Evolutionary conservation across 2,113 vertebrate genomes (phyloP).

Genomic region (Morone saxatilis): DNA sequence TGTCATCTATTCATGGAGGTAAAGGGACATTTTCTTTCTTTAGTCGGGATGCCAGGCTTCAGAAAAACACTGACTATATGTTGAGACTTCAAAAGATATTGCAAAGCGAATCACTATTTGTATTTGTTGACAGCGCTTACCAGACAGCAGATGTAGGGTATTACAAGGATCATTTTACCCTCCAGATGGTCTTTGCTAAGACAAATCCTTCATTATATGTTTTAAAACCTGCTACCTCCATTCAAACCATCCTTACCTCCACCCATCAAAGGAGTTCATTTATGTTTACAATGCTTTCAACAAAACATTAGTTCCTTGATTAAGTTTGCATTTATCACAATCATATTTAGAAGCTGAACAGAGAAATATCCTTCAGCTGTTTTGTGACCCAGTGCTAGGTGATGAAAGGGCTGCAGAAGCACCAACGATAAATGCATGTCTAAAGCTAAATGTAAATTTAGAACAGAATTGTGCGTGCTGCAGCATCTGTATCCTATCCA

Average conservation of each 20-base stretch:
- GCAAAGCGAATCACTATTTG: constrained; percentile 16
- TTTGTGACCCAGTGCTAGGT: background rate
- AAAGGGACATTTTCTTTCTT: background rate
- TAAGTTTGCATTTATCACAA: constrained; percentile 21
- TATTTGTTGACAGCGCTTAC: constrained; percentile 11
- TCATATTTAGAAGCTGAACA: constrained; percentile 6
- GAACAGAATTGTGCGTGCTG: background rate
- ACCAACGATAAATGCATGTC: background rate
- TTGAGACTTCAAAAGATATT: constrained; percentile 14
- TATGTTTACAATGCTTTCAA: constrained; percentile 8
- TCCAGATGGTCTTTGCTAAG: constrained; percentile 39
- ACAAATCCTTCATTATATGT: constrained; percentile 34
- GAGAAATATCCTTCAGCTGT: background rate
- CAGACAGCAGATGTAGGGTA: constrained; percentile 40
- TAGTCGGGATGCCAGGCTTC: background rate
- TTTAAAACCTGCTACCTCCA: constrained; percentile 11
- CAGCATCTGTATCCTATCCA: constrained; percentile 40
- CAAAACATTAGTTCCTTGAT: constrained; percentile 14
- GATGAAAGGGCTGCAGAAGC: background rate
- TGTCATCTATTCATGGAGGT: background rate
- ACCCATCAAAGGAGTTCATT: constrained; percentile 18
- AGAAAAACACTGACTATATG: background rate
- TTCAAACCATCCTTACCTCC: constrained; percentile 1
- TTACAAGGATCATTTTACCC: constrained; percentile 23
- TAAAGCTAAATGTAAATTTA: background rate